Conservation (phyloP, 2,113 vertebrate genomes). For the Antennarius striatus region DNA sequence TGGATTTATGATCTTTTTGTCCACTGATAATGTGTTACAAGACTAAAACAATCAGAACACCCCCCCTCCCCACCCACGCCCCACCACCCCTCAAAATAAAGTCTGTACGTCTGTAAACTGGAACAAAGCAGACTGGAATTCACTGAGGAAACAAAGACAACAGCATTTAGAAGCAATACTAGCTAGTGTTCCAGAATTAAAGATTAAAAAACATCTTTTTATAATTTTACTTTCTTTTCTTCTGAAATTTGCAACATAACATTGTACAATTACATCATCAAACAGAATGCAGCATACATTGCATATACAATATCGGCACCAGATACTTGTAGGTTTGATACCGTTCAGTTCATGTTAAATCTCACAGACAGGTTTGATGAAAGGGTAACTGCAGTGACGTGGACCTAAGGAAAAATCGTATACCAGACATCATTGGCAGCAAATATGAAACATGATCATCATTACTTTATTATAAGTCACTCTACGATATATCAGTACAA, state of each 20-base stretch:
- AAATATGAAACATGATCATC: too few relatives aligned
- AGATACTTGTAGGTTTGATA: neutral
- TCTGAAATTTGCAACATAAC: neutral
- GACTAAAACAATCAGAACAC: neutral
- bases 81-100: conserved; percentile 7
- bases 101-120: neutral
- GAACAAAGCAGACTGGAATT: conserved; percentile 34
- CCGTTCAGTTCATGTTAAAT: neutral
- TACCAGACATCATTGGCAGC: too few relatives aligned
- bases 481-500: neutral
- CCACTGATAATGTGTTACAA: conserved; percentile 5
- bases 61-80: conserved; percentile 1
- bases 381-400: neutral
- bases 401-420: neutral
- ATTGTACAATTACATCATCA: neutral
- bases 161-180: conserved; percentile 30
- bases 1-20: neutral
- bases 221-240: neutral
- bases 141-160: conserved; percentile 13
- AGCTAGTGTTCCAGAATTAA: conserved; percentile 24
- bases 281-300: too few relatives aligned
- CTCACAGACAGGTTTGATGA: neutral
- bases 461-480: too few relatives aligned
- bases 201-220: neutral
- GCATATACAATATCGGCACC: neutral